These are phyloP conservation scores for Alitta virens DNA, from an alignment of 2,888 invertebrate species.

Conservation along the genomic window DNA sequence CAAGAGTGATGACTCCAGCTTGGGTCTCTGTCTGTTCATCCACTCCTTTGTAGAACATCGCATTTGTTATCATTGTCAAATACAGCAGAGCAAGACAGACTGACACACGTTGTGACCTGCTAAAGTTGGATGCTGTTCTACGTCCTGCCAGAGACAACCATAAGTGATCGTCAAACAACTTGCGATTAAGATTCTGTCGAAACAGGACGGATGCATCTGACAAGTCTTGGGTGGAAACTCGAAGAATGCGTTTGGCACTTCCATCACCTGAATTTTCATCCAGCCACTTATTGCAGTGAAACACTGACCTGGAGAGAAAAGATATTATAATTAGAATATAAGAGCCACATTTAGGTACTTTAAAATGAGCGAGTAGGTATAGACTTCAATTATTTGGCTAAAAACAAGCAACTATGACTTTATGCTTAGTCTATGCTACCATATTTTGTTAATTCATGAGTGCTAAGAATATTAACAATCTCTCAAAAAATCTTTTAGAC, in stretches of 20 bases:
- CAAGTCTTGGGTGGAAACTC: not conserved
- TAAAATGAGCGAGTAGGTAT: too few relatives aligned
- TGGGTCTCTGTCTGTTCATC: not conserved
- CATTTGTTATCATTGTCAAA: constrained; percentile 35
- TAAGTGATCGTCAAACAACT: not conserved
- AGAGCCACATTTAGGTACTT: too few relatives aligned
- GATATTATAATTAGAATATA: too few relatives aligned
- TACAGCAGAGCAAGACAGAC: constrained; percentile 38
- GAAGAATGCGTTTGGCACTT: not conserved
- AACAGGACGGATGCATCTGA: not conserved
- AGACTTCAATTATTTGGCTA: too few relatives aligned
- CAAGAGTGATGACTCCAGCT: not conserved
- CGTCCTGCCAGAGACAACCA: not conserved
- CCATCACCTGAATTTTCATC: not conserved
- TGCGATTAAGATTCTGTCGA: not conserved
- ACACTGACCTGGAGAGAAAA: not conserved
- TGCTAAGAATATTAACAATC: too few relatives aligned
- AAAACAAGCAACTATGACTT: too few relatives aligned
- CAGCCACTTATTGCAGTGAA: not conserved
- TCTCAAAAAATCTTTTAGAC: too few relatives aligned
- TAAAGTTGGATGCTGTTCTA: constrained; percentile 50
- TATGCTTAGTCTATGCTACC: too few relatives aligned
- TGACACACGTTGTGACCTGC: constrained; percentile 45
- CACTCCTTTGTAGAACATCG: not conserved
- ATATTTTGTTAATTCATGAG: too few relatives aligned